phyloP scores from a whole-genome alignment of 2,113 vertebrate species.

The Psephotus haematonotus region DNA sequence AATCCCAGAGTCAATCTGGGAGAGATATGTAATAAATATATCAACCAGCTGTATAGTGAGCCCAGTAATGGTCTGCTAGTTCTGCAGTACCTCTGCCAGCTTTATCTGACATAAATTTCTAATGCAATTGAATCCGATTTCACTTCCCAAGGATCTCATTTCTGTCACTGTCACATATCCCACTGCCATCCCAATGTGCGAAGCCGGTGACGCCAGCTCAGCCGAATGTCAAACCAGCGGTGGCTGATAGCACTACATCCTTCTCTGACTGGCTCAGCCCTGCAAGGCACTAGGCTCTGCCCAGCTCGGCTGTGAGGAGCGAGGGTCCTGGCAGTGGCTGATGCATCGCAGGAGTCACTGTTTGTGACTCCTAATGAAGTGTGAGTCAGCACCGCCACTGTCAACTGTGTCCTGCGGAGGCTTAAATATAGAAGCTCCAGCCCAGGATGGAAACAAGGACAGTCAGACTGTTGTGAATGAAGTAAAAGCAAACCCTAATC shows the following conservation, averaged over 20 bases:
- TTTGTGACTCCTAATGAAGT: neutral
- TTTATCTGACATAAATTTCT: constrained; percentile 40
- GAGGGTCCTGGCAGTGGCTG: rapidly evolving
- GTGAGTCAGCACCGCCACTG: constrained; percentile 2
- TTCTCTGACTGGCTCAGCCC: neutral
- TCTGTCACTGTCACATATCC: neutral
- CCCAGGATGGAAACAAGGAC: neutral
- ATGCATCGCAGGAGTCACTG: neutral
- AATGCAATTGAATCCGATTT: constrained; percentile 44
- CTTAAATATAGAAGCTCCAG: neutral
- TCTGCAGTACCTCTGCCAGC: neutral
- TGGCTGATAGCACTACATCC: neutral
- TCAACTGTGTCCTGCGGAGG: neutral
- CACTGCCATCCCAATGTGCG: neutral
- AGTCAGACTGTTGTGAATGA: neutral
- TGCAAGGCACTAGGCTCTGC: neutral
- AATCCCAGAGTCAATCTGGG: neutral
- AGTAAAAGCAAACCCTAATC: neutral
- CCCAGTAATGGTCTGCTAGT: neutral
- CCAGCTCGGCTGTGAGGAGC: rapidly evolving
- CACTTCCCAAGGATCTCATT: neutral
- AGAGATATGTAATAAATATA: constrained; percentile 15
- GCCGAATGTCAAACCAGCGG: neutral
- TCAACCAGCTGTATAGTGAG: neutral
- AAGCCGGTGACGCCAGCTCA: rapidly evolving